Evolutionary conservation across 1,140 invertebrate genomes (phyloP), one percentile per base, ranked within the genome.

Genomic region (Belonocnema kinseyi): DNA sequence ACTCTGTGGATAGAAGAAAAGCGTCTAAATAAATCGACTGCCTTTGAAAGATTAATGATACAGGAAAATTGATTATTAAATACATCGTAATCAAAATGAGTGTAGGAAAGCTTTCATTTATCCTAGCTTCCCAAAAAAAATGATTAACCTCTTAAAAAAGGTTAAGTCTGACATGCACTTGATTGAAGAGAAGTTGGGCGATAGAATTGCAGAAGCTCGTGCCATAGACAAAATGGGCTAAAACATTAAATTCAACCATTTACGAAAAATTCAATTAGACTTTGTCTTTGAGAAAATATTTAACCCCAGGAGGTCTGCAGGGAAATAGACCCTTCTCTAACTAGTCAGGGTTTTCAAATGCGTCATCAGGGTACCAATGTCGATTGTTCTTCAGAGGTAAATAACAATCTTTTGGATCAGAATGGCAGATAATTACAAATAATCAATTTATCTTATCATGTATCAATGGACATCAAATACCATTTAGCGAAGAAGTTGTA

Each of bases 391-490:
- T 77, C 75, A 77, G 70, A 77, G 51, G 78, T 11, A 76, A 76
- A 52, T 50, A 80, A 52, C 73, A 50, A 19, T 50, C 19, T 33
- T 82, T 79, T 70, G 33, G 46, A 13, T 4, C 72, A 79, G 77
- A 77, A 33, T 79, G 66, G 16, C 12, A 40, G 52, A 33, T 70
- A 16, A 73, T 82, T 50, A 79, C 80, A 13, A n/a, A 73, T 1
- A 71, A 77, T 13, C 13, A 51, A 14, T 74, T 77, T 71, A 75
- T 82, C 1, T 61, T 79, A 10, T 50, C 56, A 16, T 76, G 71
- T 77, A 73, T 80, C 5, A 50, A 70, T 17, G 81, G 81, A 1
- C 78, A 77, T 19, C 51, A 46, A 52, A 75, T 81, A 33, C 17
- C 46, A 5, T 77, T 78, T 74, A n/a, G 40, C 33, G 53, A 19